Conservation (phyloP, 2,888 invertebrate genomes). For the Scaptodrosophila latifasciaeformis region DNA sequence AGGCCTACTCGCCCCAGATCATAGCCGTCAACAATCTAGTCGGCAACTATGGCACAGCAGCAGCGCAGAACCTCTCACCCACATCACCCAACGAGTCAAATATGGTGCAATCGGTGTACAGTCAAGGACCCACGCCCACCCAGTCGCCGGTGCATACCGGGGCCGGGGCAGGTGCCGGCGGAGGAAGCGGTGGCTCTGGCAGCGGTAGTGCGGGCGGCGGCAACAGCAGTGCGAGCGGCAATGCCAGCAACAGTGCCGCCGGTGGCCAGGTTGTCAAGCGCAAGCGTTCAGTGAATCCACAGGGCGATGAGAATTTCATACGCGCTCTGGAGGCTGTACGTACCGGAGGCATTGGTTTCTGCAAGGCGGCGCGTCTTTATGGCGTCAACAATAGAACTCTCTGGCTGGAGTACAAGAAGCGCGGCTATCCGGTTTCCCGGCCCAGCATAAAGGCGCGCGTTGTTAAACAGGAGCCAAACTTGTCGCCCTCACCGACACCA, state of each 20-base stretch:
- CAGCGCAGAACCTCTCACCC: slow-evolving; percentile 77
- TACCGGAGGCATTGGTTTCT: slow-evolving; percentile 89
- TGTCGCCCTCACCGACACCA: slow-evolving; percentile 78
- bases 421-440: slow-evolving; percentile 87
- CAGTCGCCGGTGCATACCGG: slow-evolving; percentile 74
- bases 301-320: slow-evolving; percentile 88
- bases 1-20: slow-evolving; percentile 74
- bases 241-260: slow-evolving; percentile 23
- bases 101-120: slow-evolving; percentile 76
- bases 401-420: slow-evolving; percentile 90
- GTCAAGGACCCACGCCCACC: slow-evolving; percentile 75
- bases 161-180: slow-evolving; percentile 70
- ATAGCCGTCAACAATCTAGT: slow-evolving; percentile 76
- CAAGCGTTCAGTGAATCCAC: slow-evolving; percentile 86
- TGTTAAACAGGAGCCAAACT: slow-evolving; percentile 79
- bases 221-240: slow-evolving; percentile 37
- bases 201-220: slow-evolving; percentile 52
- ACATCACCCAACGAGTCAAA: slow-evolving; percentile 78
- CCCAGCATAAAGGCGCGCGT: slow-evolving; percentile 86
- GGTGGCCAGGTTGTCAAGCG: slow-evolving; percentile 77
- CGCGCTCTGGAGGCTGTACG: slow-evolving; percentile 88
- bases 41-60: slow-evolving; percentile 74
- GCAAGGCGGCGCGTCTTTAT: slow-evolving; percentile 88
- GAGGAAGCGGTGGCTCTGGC: slow-evolving; percentile 58
- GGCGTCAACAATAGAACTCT: slow-evolving; percentile 90